These are phyloP conservation scores for Conchocele bisecta DNA, from an alignment of 2,888 invertebrate genomes.

Conservation along the genomic window DNA sequence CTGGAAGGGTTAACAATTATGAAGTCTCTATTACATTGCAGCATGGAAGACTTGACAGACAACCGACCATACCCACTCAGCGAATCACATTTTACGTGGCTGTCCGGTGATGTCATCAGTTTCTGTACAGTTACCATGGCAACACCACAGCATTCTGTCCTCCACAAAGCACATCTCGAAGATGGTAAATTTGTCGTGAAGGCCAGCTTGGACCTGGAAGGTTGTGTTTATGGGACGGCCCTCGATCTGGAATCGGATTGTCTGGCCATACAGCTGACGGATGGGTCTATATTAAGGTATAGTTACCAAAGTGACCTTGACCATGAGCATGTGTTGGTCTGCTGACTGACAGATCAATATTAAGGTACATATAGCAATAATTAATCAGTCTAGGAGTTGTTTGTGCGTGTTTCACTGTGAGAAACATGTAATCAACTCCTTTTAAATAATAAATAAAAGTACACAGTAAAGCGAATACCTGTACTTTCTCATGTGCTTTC, in stretches of 20 bases:
- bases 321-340: too few species aligned
- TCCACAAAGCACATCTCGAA: conserved; percentile 47
- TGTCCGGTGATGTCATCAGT: conserved; percentile 46
- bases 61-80: conserved; percentile 24
- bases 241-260: conserved; percentile 52
- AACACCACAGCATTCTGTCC: conserved; percentile 48
- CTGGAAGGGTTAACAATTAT: background rate
- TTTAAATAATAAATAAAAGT: too few species aligned
- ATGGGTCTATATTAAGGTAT: conserved; percentile 82
- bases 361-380: too few species aligned
- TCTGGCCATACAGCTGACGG: conserved; percentile 77
- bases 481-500: too few species aligned
- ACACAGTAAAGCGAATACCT: too few species aligned
- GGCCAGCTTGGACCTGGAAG: conserved; percentile 62
- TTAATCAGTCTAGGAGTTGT: background rate
- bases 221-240: conserved; percentile 66
- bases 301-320: too few species aligned
- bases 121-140: conserved; percentile 48
- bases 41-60: conserved; percentile 47
- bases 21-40: conserved; percentile 21
- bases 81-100: conserved; percentile 55
- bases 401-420: background rate
- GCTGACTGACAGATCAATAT: too few species aligned
- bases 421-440: background rate
- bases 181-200: conserved; percentile 32